These are phyloP conservation scores for Denticeps clupeoides DNA, from an alignment of 2,797 vertebrate species.

Conservation along the genomic window DNA sequence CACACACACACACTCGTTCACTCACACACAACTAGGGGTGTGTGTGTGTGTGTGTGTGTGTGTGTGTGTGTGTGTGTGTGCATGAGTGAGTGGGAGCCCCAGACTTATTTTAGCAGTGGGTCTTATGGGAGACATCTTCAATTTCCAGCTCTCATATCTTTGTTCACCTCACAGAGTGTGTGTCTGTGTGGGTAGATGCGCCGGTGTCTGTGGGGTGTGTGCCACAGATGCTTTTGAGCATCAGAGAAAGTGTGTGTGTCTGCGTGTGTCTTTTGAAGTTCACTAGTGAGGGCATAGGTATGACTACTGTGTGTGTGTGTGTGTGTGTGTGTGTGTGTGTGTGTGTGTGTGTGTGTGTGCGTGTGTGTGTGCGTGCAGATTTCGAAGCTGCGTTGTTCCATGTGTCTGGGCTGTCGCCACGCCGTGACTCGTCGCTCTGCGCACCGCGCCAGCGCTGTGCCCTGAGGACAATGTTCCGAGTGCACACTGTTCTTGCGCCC, in stretches of 20 bases:
- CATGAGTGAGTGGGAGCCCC: slow-evolving; percentile 9
- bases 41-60: too few species aligned
- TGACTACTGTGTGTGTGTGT: not conserved
- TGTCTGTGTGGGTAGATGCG: not conserved
- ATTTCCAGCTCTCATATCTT: too few species aligned
- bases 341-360: not conserved
- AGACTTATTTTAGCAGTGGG: too few species aligned
- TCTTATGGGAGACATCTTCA: too few species aligned
- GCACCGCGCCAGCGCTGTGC: slow-evolving; percentile 9
- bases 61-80: too few species aligned
- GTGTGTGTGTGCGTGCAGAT: too few species aligned
- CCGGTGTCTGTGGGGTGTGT: not conserved
- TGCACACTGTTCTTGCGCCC: too few species aligned
- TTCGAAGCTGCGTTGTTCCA: slow-evolving; percentile 15
- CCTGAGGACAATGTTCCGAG: slow-evolving; percentile 21
- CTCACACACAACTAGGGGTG: not conserved
- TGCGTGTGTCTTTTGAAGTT: too few species aligned
- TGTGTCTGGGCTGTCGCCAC: slow-evolving; percentile 18
- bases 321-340: not conserved
- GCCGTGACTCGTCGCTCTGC: slow-evolving; percentile 17
- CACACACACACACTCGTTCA: too few species aligned
- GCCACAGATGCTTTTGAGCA: too few species aligned
- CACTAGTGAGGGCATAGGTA: too few species aligned
- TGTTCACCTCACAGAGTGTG: not conserved
- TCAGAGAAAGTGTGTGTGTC: not conserved